Conservation (phyloP, 1,140 invertebrate species). For the Drosophila chauvacae region DNA sequence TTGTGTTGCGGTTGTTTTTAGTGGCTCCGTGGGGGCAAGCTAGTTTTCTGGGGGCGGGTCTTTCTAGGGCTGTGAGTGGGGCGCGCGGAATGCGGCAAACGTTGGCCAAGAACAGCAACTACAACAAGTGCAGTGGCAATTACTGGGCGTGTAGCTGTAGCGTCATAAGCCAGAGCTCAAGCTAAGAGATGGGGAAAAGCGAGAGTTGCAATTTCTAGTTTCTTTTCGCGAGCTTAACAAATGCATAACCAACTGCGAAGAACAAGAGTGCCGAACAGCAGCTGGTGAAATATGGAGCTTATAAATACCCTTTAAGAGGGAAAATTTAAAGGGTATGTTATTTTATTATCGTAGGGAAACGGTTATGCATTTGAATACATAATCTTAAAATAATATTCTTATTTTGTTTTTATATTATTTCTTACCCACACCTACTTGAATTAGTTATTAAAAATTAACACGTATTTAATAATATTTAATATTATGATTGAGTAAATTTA, state of each 20-base stretch:
- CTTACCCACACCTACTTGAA: too few species aligned
- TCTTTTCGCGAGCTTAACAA: constrained; percentile 58
- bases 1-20: constrained; percentile 81
- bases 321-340: too few species aligned
- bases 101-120: constrained; percentile 41
- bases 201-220: constrained; percentile 57
- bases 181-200: constrained; percentile 15
- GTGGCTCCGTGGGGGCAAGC: constrained; percentile 47
- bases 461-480: neutral
- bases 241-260: constrained; percentile 57
- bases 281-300: neutral
- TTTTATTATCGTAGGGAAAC: neutral
- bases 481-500: neutral
- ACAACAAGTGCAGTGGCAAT: constrained; percentile 67
- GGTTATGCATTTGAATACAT: neutral
- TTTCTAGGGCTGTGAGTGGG: constrained; percentile 1
- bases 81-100: constrained; percentile 22
- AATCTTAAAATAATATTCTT: too few species aligned
- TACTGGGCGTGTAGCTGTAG: constrained; percentile 58
- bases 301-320: neutral
- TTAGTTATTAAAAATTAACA: too few species aligned
- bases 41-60: constrained; percentile 11
- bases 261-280: neutral
- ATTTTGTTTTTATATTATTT: neutral
- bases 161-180: constrained; percentile 37